Percentiles rank a stretch among this genome's conserved stretches.
Conservation (phyloP, 2,888 invertebrate genomes). For the Oeneis ivallda region DNA sequence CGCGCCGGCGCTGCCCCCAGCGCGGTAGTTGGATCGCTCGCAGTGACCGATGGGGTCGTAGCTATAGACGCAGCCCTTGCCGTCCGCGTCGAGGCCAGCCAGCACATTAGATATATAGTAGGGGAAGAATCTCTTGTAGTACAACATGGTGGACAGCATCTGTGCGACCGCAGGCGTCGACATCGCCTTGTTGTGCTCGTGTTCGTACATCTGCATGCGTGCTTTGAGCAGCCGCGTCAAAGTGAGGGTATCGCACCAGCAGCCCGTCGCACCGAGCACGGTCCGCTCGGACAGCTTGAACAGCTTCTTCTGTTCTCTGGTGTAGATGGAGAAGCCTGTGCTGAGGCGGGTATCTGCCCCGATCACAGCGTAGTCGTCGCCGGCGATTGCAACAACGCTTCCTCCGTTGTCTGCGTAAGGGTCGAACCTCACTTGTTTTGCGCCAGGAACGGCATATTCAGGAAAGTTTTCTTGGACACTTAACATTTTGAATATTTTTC, state of each 20-base stretch:
- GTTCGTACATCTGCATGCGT: slow-evolving; percentile 96
- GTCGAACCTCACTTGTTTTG: slow-evolving; percentile 76
- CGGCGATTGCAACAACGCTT: slow-evolving; percentile 97
- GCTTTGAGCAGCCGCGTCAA: slow-evolving; percentile 91
- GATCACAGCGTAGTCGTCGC: slow-evolving; percentile 96
- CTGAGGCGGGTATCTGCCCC: slow-evolving; percentile 97
- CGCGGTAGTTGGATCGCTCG: slow-evolving; percentile 91
- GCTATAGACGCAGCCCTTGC: slow-evolving; percentile 96
- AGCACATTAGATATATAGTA: slow-evolving; percentile 98
- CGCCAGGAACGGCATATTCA: slow-evolving; percentile 77
- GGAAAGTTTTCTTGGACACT: slow-evolving; percentile 64
- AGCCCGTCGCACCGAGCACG: slow-evolving; percentile 96
- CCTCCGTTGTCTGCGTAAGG: slow-evolving; percentile 84
- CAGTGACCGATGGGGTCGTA: slow-evolving; percentile 99
- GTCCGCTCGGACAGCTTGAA: slow-evolving; percentile 91
- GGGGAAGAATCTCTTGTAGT: slow-evolving; percentile 98
- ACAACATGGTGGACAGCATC: slow-evolving; percentile 97
- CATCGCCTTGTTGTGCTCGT: slow-evolving; percentile 96
- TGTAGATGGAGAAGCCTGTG: slow-evolving; percentile 94
- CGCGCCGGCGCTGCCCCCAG: slow-evolving; percentile 95
- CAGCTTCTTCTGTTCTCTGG: slow-evolving; percentile 93
- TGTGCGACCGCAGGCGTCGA: slow-evolving; percentile 96
- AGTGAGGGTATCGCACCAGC: slow-evolving; percentile 98
- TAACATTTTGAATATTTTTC: slow-evolving; percentile 52
- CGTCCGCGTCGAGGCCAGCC: slow-evolving; percentile 95